Percentiles rank a stretch among this genome's conserved stretches.
Evolutionary conservation across 2,113 vertebrate genomes (phyloP).

Genomic region (Phalacrocorax aristotelis): DNA sequence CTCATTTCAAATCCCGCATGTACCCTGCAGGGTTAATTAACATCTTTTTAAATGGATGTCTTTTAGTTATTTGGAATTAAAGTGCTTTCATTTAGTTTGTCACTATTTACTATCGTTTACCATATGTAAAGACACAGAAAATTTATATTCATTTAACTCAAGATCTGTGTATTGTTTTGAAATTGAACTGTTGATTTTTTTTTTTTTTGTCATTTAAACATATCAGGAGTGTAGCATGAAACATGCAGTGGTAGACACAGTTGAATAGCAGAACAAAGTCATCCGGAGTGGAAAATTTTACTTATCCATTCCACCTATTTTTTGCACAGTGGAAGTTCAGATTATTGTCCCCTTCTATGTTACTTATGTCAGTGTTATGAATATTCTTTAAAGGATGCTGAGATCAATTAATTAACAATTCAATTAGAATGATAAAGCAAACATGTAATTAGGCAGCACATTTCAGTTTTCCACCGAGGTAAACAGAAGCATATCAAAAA

Average conservation of each 20-base stretch:
- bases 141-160: neutral
- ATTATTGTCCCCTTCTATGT: neutral
- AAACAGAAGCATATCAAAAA: neutral
- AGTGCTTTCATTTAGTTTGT: conserved; percentile 6
- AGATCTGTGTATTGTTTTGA: neutral
- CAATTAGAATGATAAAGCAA: conserved; percentile 16
- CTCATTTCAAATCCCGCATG: conserved; percentile 58
- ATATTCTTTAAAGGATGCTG: neutral
- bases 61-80: conserved; percentile 31
- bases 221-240: neutral
- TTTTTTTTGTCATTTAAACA: neutral
- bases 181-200: neutral
- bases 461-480: neutral
- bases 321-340: neutral
- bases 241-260: neutral
- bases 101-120: neutral
- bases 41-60: conserved; percentile 27
- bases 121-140: neutral
- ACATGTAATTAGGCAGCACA: neutral
- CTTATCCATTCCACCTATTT: neutral
- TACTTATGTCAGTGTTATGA: neutral
- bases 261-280: neutral
- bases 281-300: neutral
- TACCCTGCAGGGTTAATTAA: conserved; percentile 66
- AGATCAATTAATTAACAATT: conserved; percentile 15